Percentiles rank a stretch among this genome's conserved stretches.
These are phyloP conservation scores for Eudemis profundana DNA, from an alignment of 2,888 invertebrate genomes.

Conservation along the genomic window DNA sequence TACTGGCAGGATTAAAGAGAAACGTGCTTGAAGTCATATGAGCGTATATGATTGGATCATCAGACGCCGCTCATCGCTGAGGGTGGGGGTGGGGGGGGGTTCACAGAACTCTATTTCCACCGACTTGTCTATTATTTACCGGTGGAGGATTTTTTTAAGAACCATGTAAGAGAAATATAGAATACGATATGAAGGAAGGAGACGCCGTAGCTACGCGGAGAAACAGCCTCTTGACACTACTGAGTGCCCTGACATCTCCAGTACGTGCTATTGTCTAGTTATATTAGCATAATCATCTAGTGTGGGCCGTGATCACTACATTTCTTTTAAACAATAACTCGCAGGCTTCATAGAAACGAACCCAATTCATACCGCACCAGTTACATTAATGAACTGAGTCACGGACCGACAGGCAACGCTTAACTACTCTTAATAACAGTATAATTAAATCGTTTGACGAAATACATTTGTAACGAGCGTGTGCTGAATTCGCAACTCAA, in stretches of 20 bases:
- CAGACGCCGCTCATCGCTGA: too few relatives aligned
- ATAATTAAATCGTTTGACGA: conserved; percentile 39
- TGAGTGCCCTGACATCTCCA: not conserved
- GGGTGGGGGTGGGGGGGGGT: too few relatives aligned
- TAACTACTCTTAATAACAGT: conserved; percentile 37
- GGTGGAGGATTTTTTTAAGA: too few relatives aligned
- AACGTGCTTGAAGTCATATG: too few relatives aligned
- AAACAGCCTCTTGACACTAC: too few relatives aligned
- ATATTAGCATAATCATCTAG: conserved; percentile 24
- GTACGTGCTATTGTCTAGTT: conserved; percentile 29
- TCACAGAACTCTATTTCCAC: too few relatives aligned
- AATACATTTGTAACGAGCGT: conserved; percentile 19
- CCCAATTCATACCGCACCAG: conserved; percentile 4
- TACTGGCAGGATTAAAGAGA: too few relatives aligned
- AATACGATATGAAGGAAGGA: too few relatives aligned
- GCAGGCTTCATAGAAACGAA: not conserved
- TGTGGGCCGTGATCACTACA: conserved; percentile 20
- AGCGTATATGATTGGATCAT: too few relatives aligned
- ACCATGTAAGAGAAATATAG: too few relatives aligned
- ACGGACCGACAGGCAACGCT: conserved; percentile 5
- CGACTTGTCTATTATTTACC: too few relatives aligned
- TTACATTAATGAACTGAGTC: conserved; percentile 32
- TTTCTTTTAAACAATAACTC: conserved; percentile 3
- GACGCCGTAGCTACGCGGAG: not conserved
- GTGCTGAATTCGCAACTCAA: conserved; percentile 34